Conservation (phyloP, 2,888 invertebrate species). For the Noctua janthe region DNA sequence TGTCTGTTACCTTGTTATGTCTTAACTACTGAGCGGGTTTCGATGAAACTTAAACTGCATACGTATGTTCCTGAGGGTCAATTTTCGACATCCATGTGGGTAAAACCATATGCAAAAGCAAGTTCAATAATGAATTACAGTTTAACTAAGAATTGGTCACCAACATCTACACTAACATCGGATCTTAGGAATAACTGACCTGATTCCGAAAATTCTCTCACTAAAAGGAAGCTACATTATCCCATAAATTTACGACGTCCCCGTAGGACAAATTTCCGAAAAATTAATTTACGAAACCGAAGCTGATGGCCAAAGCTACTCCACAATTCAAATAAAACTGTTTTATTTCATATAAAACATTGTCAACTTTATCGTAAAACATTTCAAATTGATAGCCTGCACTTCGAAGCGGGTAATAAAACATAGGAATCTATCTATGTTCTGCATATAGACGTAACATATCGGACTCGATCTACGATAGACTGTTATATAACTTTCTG, state of each 20-base stretch:
- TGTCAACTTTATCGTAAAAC: slow-evolving; percentile 28
- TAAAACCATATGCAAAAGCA: background rate
- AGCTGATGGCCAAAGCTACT: too few relatives aligned
- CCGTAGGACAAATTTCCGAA: too few relatives aligned
- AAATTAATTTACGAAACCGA: too few relatives aligned
- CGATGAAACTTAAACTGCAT: background rate
- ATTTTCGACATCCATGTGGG: background rate
- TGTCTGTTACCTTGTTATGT: background rate
- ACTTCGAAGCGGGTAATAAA: slow-evolving; percentile 37
- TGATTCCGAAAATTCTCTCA: too few relatives aligned
- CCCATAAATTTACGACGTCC: too few relatives aligned
- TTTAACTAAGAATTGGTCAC: background rate
- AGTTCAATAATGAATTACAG: background rate
- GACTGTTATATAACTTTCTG: slow-evolving; percentile 14
- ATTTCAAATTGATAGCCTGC: slow-evolving; percentile 44
- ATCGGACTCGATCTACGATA: slow-evolving; percentile 5
- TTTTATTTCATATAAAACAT: slow-evolving; percentile 20
- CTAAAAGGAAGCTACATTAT: too few relatives aligned
- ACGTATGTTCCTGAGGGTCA: background rate
- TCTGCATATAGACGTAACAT: slow-evolving; percentile 23
- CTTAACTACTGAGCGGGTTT: background rate
- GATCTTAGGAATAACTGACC: too few relatives aligned
- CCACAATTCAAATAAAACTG: background rate
- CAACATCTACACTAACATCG: background rate
- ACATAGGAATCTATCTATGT: slow-evolving; percentile 1